A percentile compares a stretch with the other conserved stretches of the same genome.
Evolutionary conservation across 1,140 invertebrate genomes (phyloP).

Genomic region (Polypedilum vanderplanki): DNA sequence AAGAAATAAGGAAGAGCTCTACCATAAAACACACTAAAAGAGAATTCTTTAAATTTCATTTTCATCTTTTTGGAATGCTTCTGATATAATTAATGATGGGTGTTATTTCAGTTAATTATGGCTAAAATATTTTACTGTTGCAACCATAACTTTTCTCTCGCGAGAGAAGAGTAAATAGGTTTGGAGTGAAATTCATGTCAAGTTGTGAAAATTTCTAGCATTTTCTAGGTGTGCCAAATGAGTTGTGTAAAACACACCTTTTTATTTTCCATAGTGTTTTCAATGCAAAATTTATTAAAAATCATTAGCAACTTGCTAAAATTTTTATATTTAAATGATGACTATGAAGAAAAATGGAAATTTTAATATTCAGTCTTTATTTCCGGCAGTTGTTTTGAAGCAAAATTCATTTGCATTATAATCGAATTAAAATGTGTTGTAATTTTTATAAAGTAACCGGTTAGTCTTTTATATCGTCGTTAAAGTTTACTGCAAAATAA

Average conservation of each 20-base stretch:
- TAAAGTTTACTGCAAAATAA: too few relatives aligned
- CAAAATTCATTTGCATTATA: neutral
- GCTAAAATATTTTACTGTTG: neutral
- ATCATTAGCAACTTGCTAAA: neutral
- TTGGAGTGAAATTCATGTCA: too few relatives aligned
- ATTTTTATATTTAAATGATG: neutral
- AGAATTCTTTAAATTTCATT: neutral
- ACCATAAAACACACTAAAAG: neutral
- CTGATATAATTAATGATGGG: slow-evolving; percentile 2
- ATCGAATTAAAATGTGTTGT: too few relatives aligned
- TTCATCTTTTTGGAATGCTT: neutral
- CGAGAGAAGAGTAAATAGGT: too few relatives aligned
- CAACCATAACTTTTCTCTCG: too few relatives aligned
- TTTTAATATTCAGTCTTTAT: neutral
- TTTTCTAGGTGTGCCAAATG: neutral
- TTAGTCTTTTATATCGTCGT: neutral
- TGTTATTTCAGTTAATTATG: neutral
- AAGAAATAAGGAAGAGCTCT: slow-evolving; percentile 3
- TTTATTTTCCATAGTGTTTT: neutral
- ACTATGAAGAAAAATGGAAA: too few relatives aligned
- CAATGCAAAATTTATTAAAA: neutral
- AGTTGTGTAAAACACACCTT: neutral
- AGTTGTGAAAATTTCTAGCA: too few relatives aligned
- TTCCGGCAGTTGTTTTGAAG: slow-evolving; percentile 3
- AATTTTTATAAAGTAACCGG: neutral